Conservation (phyloP, 2,797 vertebrate genomes). For the Pteronotus mesoamericanus region DNA sequence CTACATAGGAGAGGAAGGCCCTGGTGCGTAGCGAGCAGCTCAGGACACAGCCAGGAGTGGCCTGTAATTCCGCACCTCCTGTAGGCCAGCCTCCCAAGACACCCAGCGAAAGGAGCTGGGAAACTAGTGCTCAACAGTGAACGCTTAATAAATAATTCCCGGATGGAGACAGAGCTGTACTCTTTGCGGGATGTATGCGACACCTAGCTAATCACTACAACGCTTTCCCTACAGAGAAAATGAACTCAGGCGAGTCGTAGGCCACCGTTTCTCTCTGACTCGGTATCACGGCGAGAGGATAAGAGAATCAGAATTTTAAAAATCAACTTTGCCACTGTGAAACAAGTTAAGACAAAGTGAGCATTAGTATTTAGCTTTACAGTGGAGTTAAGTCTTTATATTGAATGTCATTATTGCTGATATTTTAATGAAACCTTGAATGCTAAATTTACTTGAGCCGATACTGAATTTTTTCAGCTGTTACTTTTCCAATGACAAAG, state of each 20-base stretch:
- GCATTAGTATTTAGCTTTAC: neutral
- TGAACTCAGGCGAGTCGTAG: neutral
- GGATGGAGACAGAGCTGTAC: neutral
- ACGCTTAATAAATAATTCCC: neutral
- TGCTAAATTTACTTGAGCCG: neutral
- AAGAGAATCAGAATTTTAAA: neutral
- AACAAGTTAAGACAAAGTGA: neutral
- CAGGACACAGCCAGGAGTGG: neutral
- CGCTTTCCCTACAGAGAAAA: neutral
- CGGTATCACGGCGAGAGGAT: neutral
- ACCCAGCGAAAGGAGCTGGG: neutral
- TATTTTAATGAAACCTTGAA: slow-evolving; percentile 14
- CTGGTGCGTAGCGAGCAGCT: neutral
- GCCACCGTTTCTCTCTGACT: neutral
- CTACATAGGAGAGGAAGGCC: neutral
- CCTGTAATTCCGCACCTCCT: neutral
- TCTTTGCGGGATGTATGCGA: neutral
- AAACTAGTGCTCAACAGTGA: neutral
- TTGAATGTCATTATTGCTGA: neutral
- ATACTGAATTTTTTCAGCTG: neutral
- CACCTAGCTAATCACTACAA: neutral
- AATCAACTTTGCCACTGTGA: neutral
- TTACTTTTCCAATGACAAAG: neutral
- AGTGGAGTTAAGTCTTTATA: neutral
- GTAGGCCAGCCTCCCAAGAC: neutral